Conservation (phyloP, 23 tunicate genomes). For the Ascidia mentula region DNA sequence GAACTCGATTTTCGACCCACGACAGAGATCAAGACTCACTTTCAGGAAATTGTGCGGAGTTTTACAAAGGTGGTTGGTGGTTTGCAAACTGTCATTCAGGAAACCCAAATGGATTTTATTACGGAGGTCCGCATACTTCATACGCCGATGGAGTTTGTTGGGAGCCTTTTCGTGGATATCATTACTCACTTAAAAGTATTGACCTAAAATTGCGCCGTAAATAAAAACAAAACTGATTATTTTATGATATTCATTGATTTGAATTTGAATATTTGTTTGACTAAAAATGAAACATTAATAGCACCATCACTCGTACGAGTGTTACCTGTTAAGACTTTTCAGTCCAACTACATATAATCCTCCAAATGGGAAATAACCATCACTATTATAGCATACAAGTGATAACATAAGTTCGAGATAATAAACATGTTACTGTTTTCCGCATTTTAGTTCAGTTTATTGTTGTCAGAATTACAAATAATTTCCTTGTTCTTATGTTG, state of each 20-base stretch:
- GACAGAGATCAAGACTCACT: slow-evolving; percentile 25
- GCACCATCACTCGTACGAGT: neutral
- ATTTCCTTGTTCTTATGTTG: too few relatives aligned
- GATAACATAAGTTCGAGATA: too few relatives aligned
- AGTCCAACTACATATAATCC: too few relatives aligned
- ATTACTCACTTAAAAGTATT: slow-evolving; percentile 20
- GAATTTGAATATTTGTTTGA: neutral
- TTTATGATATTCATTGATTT: too few relatives aligned
- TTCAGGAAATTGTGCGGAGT: slow-evolving; percentile 15
- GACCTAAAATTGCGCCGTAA: slow-evolving; percentile 45
- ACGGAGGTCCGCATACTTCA: slow-evolving; percentile 4
- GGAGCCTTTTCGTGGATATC: neutral
- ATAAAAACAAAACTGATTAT: neutral
- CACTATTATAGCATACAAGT: too few relatives aligned
- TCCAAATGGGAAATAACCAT: too few relatives aligned
- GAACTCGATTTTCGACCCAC: slow-evolving; percentile 8
- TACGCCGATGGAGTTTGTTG: slow-evolving; percentile 31
- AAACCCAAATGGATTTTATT: slow-evolving; percentile 24
- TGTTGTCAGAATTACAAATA: too few relatives aligned
- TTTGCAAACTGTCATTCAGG: slow-evolving; percentile 15
- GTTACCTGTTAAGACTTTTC: neutral
- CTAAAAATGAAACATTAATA: neutral
- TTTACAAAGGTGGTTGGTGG: slow-evolving; percentile 47
- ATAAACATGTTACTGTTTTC: too few relatives aligned
- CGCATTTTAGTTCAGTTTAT: too few relatives aligned